A percentile compares a stretch with the other conserved stretches of the same genome.
Conservation (phyloP, 2,888 invertebrate species). For the Agrypnus murinus region DNA sequence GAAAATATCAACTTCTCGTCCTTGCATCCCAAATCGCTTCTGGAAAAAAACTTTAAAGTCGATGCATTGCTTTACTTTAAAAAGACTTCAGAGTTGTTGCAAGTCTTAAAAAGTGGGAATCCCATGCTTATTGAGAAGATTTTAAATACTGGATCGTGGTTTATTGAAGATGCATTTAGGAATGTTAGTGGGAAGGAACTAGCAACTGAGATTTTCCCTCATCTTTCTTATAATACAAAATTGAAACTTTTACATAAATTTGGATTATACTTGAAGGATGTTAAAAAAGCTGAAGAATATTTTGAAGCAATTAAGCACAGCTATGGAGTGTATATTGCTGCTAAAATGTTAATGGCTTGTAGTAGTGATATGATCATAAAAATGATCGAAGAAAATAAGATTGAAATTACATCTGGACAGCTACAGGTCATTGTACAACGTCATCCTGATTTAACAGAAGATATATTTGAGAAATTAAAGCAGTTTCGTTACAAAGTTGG, state of each 20-base stretch:
- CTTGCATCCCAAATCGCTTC: slow-evolving; percentile 15
- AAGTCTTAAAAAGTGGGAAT: slow-evolving; percentile 43
- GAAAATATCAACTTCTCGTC: neutral
- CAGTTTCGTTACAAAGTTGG: neutral
- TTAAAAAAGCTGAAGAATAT: slow-evolving; percentile 40
- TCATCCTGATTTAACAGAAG: slow-evolving; percentile 35
- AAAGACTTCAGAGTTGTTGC: slow-evolving; percentile 33
- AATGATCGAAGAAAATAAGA: slow-evolving; percentile 33
- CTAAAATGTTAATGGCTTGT: slow-evolving; percentile 42
- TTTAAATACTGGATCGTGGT: slow-evolving; percentile 45
- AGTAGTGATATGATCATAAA: slow-evolving; percentile 38
- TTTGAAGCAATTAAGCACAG: slow-evolving; percentile 39
- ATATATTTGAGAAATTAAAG: slow-evolving; percentile 29
- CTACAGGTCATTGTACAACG: slow-evolving; percentile 39
- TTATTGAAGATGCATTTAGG: slow-evolving; percentile 44
- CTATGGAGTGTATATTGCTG: slow-evolving; percentile 47
- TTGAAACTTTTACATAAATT: slow-evolving; percentile 44
- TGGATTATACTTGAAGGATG: slow-evolving; percentile 22
- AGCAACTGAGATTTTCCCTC: slow-evolving; percentile 39
- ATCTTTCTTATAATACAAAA: slow-evolving; percentile 47
- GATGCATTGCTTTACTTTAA: slow-evolving; percentile 44
- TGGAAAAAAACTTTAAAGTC: slow-evolving; percentile 42
- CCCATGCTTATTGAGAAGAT: slow-evolving; percentile 41
- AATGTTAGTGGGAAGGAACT: slow-evolving; percentile 37
- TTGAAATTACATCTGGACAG: slow-evolving; percentile 38